Conservation (phyloP, 1,140 invertebrate species). For the Olivierus martensii region DNA sequence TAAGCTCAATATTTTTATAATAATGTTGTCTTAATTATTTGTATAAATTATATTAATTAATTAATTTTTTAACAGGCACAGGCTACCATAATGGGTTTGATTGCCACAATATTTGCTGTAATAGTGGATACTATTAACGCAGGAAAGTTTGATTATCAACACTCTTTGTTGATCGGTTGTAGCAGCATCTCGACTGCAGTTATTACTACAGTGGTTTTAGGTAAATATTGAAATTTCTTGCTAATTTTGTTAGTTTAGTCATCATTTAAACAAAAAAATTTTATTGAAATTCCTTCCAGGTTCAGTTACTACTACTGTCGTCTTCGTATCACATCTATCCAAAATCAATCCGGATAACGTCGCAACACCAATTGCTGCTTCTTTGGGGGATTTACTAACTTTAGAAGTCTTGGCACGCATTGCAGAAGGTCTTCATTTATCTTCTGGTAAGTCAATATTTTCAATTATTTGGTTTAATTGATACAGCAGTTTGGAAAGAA, state of each 20-base stretch:
- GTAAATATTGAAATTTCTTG: neutral
- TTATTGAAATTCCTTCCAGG: constrained; percentile 37
- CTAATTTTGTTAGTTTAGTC: no score
- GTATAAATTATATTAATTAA: no score
- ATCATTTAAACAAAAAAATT: no score
- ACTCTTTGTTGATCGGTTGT: constrained; percentile 73
- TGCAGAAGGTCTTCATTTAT: constrained; percentile 48
- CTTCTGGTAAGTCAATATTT: constrained; percentile 50
- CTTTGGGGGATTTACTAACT: constrained; percentile 82
- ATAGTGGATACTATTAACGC: constrained; percentile 66
- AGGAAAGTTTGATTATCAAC: constrained; percentile 41
- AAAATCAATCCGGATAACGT: constrained; percentile 67
- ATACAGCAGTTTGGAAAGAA: no score
- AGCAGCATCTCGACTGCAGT: constrained; percentile 80
- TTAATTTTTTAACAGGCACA: no score
- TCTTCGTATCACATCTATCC: constrained; percentile 46
- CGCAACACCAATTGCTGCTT: constrained; percentile 91
- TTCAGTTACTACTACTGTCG: constrained; percentile 64
- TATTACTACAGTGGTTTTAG: constrained; percentile 45
- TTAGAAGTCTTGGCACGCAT: constrained; percentile 68
- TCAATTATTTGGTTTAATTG: no score
- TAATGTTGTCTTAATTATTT: no score
- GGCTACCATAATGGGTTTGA: constrained; percentile 80
- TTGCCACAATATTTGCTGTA: constrained; percentile 73
- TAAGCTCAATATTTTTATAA: no score